Evolutionary conservation across 2,113 vertebrate species (phyloP).

Genomic region (Catharus bicknelli): DNA sequence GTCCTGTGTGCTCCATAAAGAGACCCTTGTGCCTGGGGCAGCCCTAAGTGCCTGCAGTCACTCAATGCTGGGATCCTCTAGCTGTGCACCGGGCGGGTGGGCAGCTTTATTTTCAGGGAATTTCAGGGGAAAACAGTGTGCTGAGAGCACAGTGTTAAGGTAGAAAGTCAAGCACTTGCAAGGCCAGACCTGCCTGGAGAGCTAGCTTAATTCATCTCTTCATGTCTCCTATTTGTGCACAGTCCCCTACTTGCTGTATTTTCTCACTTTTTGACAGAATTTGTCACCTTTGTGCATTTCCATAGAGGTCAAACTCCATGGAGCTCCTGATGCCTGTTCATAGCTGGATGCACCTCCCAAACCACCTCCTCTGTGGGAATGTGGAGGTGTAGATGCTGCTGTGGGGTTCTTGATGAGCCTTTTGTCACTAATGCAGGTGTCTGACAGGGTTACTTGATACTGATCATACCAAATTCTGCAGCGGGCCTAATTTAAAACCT

Average conservation of each 20-base stretch:
- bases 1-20: background rate
- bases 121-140: accelerated
- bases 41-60: conserved; percentile 2
- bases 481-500: background rate
- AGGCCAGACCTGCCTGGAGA: conserved; percentile 11
- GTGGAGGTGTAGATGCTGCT: background rate
- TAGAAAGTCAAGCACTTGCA: conserved; percentile 7
- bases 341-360: background rate
- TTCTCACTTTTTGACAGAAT: background rate
- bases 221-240: background rate
- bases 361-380: background rate
- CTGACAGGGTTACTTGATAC: background rate
- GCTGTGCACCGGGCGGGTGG: accelerated
- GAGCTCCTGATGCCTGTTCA: background rate
- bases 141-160: background rate
- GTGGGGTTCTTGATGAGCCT: background rate
- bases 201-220: conserved; percentile 12
- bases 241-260: background rate
- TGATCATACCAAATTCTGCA: background rate
- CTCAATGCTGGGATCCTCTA: background rate
- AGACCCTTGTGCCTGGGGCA: conserved; percentile 23
- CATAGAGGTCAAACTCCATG: accelerated
- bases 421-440: background rate
- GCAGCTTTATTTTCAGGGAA: background rate
- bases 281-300: background rate